Conservation (phyloP, 2,797 vertebrate species). For the Catamblyrhynchus diadema region DNA sequence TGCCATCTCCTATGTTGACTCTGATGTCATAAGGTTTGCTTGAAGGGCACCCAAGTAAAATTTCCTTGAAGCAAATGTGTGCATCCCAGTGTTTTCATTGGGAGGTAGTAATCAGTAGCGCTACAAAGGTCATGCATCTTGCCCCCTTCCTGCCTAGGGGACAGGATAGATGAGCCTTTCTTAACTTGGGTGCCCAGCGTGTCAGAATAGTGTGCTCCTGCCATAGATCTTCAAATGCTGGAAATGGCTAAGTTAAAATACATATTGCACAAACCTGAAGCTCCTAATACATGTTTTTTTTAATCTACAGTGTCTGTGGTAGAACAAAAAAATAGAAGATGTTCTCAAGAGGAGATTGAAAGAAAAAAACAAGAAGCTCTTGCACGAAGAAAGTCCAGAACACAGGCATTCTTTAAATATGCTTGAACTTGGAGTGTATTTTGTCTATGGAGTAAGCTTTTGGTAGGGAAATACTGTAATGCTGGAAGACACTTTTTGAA, state of each 20-base stretch:
- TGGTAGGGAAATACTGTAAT: neutral
- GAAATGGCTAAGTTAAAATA: neutral
- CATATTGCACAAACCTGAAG: neutral
- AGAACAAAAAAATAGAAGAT: constrained; percentile 78
- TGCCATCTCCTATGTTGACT: neutral
- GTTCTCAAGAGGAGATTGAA: constrained; percentile 89
- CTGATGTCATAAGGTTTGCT: constrained; percentile 45
- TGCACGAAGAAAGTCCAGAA: constrained; percentile 82
- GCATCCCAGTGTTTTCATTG: neutral
- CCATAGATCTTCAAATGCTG: neutral
- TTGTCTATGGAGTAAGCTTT: neutral
- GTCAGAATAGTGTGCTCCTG: neutral
- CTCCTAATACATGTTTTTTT: neutral
- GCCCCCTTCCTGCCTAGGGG: constrained; percentile 27
- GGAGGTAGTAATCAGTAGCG: neutral
- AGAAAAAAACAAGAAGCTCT: constrained; percentile 91
- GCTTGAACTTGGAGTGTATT: constrained; percentile 48
- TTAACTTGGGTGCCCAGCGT: neutral
- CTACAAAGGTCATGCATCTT: constrained; percentile 48
- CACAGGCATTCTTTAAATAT: constrained; percentile 72
- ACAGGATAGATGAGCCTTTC: constrained; percentile 39
- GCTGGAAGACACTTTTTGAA: neutral
- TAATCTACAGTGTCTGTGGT: constrained; percentile 77
- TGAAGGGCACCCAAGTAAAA: constrained; percentile 52
- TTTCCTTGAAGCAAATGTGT: constrained; percentile 48